Percentiles rank a stretch among this genome's conserved stretches.
Evolutionary conservation across 2,797 vertebrate species (phyloP).

Genomic region (Vipera ursinii): DNA sequence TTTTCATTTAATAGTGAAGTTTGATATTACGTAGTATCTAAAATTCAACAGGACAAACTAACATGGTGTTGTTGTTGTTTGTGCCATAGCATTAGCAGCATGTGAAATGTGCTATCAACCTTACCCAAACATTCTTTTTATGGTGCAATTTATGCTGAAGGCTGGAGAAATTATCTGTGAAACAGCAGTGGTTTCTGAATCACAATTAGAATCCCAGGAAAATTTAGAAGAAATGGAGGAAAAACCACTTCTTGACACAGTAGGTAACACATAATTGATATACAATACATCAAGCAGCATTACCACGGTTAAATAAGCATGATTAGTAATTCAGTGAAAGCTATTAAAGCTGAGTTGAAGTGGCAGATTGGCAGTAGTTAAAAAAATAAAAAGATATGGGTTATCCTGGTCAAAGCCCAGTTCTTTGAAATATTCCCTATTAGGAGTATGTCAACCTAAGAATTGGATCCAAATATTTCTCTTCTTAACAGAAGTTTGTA

Average conservation of each 20-base stretch:
- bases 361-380: conserved; percentile 24
- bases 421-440: background rate
- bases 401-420: conserved; percentile 2
- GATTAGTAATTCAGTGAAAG: conserved; percentile 6
- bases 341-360: conserved; percentile 19
- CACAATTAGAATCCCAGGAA: conserved; percentile 24
- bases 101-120: conserved; percentile 41
- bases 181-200: conserved; percentile 36
- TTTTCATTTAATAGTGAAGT: conserved; percentile 17
- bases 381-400: background rate
- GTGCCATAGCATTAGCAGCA: conserved; percentile 52
- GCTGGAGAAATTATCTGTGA: conserved; percentile 52
- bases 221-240: conserved; percentile 36
- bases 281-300: conserved; percentile 17
- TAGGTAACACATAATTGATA: conserved; percentile 39
- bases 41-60: conserved; percentile 43
- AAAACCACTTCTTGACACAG: conserved; percentile 17
- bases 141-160: conserved; percentile 58
- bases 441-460: background rate
- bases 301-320: conserved; percentile 26
- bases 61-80: conserved; percentile 19
- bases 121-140: conserved; percentile 59
- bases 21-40: conserved; percentile 39
- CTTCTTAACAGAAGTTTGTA: background rate
- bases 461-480: background rate